phyloP scores from a whole-genome alignment of 2,797 vertebrate genomes.

The Antrozous pallidus region DNA sequence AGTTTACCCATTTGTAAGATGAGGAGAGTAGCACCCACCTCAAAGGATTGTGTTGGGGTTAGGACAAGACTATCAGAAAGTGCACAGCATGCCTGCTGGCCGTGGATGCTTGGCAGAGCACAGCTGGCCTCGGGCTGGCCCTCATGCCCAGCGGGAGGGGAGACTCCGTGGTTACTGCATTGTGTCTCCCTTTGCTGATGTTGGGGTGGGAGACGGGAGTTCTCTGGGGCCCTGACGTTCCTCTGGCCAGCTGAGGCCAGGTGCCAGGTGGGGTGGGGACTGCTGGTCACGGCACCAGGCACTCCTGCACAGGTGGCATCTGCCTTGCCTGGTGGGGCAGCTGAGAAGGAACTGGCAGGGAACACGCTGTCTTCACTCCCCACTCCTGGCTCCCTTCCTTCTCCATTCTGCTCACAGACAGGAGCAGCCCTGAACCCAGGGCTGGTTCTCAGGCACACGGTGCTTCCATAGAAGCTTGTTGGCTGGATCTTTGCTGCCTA shows the following conservation, averaged over 20 bases:
- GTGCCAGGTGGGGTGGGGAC: accelerated
- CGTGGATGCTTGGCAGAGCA: neutral
- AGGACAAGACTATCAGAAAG: neutral
- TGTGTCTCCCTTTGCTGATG: neutral
- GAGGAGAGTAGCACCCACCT: neutral
- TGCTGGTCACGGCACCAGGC: neutral
- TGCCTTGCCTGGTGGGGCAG: neutral
- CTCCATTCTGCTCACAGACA: neutral
- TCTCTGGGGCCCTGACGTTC: neutral
- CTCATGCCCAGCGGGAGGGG: neutral
- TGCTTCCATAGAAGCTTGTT: neutral
- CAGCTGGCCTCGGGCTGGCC: neutral
- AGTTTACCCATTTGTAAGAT: neutral
- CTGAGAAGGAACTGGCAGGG: neutral
- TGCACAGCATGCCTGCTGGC: neutral
- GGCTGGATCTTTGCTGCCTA: neutral
- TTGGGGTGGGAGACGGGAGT: neutral
- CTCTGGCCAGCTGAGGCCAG: neutral
- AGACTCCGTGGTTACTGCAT: accelerated
- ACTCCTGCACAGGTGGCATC: accelerated
- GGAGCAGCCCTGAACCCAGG: neutral
- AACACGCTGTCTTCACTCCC: neutral
- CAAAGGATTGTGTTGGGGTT: neutral
- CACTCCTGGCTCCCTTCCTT: neutral
- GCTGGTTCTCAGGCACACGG: neutral